Base-by-base conservation (phyloP, 2,797 vertebrate genomes). In the Potorous gilbertii region DNA sequence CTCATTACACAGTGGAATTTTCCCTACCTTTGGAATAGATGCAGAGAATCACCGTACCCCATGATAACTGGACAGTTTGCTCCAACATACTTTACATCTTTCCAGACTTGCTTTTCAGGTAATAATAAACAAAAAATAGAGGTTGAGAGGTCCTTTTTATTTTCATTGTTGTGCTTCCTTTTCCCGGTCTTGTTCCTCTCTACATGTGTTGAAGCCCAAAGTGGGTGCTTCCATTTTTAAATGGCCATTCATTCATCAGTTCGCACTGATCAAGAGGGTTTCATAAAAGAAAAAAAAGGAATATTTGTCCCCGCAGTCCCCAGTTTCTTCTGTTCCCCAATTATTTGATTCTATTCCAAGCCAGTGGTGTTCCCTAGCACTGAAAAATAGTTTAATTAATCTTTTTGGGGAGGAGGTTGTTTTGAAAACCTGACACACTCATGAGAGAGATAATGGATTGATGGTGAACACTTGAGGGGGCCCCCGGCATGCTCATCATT, bases 381-480 rank as follows among this genome's bases (percentile, higher is more conserved):
- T 98, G 97, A 97, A 97, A 98, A 96, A 95, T 96, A 90, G 96
- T 98, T 98, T 98, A 98, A 98, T 99, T 98, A 98, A 98, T 98
- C 98, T 98, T 97, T 97, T 98, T 94, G 93, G 93, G 94, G 92
- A 95, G 97, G 97, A 96, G 98, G 96, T 98, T 97, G 94, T 98
- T 98, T 96, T 98, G 98, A 96, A 98, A 98, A 97, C 55, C 95
- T 97, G 98, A 98, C 98, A 98, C 96, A 95, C 98, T 98, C 97
- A 90, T 90, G 98, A 98, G 98, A 98, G 97, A 97, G 98, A 98
- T 98, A 98, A 98, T 95, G 95, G 98, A 98, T 98, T 94, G 98
- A 98, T 96, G 97, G 98, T 66, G 97, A 97, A 98, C 92, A 55
- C 55, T 94, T 91, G 96, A 97, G 97, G 95, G 97, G 97, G 97